A percentile compares a stretch with the other conserved stretches of the same genome.
Conservation (phyloP, 2,888 invertebrate genomes). For the Tachina grossa region DNA sequence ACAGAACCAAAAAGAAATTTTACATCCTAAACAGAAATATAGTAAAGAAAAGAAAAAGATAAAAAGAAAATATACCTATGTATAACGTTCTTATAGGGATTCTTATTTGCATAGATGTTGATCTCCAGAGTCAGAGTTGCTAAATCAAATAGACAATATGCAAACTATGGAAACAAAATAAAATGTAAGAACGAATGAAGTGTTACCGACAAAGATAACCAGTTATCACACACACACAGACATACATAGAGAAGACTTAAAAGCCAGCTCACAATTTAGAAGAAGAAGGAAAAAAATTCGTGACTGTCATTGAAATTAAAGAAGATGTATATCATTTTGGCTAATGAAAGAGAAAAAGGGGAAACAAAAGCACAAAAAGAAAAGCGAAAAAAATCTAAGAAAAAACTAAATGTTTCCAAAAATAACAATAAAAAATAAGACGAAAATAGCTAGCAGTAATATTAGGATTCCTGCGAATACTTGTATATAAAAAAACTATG, state of each 20-base stretch:
- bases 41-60: neutral
- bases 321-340: conserved; percentile 55
- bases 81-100: neutral
- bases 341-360: neutral
- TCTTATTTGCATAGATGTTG: neutral
- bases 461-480: conserved; percentile 20
- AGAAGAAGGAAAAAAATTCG: conserved; percentile 24
- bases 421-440: neutral
- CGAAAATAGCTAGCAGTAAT: neutral
- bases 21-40: too few species aligned
- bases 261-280: neutral
- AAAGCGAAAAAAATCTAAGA: conserved; percentile 3
- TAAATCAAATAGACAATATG: conserved; percentile 30
- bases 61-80: neutral
- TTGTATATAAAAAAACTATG: conserved; percentile 25
- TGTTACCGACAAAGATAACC: conserved; percentile 18
- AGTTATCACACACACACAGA: neutral
- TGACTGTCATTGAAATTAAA: conserved; percentile 62
- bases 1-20: too few species aligned
- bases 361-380: neutral
- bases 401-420: conserved; percentile 20
- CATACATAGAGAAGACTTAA: neutral
- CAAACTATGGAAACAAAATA: neutral
- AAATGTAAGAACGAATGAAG: neutral
- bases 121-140: conserved; percentile 23